phyloP scores from a whole-genome alignment of 2,797 vertebrate genomes.

The Leucoraja ocellata region DNA sequence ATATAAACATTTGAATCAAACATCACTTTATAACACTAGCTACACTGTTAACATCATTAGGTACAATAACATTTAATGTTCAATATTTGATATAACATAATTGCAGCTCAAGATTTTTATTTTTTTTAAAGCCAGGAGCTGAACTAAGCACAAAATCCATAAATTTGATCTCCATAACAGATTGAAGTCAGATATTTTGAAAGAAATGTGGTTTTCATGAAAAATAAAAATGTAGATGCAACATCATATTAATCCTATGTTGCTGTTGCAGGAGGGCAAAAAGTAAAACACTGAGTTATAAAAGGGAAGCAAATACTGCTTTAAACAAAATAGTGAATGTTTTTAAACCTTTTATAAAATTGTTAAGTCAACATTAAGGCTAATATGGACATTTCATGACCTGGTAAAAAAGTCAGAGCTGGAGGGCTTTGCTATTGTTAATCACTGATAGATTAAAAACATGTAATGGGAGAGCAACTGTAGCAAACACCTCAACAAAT shows the following conservation, averaged over 20 bases:
- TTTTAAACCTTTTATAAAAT: conserved; percentile 32
- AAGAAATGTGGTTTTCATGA: conserved; percentile 20
- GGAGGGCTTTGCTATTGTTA: neutral
- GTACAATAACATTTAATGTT: conserved; percentile 21
- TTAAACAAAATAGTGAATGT: conserved; percentile 8
- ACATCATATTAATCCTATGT: conserved; percentile 1
- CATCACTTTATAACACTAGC: neutral
- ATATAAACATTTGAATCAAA: neutral
- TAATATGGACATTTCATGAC: conserved; percentile 21
- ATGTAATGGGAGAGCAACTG: conserved; percentile 24
- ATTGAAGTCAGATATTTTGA: conserved; percentile 13
- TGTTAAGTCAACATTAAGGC: conserved; percentile 33
- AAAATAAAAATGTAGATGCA: too few species aligned
- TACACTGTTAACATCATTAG: neutral
- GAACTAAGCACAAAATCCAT: neutral
- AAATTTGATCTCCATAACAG: neutral
- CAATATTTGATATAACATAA: neutral
- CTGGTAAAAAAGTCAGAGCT: neutral
- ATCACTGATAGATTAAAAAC: conserved; percentile 23
- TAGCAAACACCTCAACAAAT: conserved; percentile 28
- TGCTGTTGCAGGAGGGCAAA: neutral
- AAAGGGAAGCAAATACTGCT: neutral
- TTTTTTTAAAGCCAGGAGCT: neutral
- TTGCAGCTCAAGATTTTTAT: conserved; percentile 18
- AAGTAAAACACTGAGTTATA: conserved; percentile 14